Evolutionary conservation across 2,888 invertebrate species (phyloP), one percentile per base, ranked within the genome.

Genomic region (Agrochola lota): DNA sequence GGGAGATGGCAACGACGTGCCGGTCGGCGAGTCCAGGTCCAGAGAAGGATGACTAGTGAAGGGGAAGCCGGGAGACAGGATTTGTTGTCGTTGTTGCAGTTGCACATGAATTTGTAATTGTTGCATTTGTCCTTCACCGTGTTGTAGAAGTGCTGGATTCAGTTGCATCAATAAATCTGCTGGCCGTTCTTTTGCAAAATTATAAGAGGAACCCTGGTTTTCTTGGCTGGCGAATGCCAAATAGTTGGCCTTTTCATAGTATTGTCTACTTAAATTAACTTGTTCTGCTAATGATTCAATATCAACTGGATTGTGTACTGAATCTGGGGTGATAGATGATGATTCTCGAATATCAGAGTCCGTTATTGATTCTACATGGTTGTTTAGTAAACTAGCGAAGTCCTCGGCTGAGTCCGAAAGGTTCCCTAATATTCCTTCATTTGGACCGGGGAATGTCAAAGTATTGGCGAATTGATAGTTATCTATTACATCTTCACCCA

Each of bases 381-480:
- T 97, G 90, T 98, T 98, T 79, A 99, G 95, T 92, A 98, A 98
- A 75, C 97, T 97, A 79, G 97, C 97, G 71, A 98, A 97, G 90
- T 98, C 98, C 30, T 98, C 98, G 0, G 98, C 98, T 0, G 98
- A 98, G 92, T 98, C 98, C 57, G 98, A 98, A 20, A 98, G 95
- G 88, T 98, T 98, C 89, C 98, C 98, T 86, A 98, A 96, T 71
- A 98, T 96, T 89, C 98, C 98, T 94, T 98, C 98, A 57, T 98
- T 98, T 23, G 98, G 97, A 68, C 98, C 98, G 68, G 98, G 98
- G 91, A 99, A 98, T 71, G 98, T 98, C 74, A 99, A 93, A 0
- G 98, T 98, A 5, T 98, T 98, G 15, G 98, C 98, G 92, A 99
- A 98, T 90, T 98, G 98, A 70, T 98, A 96, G 52, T 98, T 98